phyloP scores from a whole-genome alignment of 1,140 invertebrate genomes.

The Atta cephalotes region DNA sequence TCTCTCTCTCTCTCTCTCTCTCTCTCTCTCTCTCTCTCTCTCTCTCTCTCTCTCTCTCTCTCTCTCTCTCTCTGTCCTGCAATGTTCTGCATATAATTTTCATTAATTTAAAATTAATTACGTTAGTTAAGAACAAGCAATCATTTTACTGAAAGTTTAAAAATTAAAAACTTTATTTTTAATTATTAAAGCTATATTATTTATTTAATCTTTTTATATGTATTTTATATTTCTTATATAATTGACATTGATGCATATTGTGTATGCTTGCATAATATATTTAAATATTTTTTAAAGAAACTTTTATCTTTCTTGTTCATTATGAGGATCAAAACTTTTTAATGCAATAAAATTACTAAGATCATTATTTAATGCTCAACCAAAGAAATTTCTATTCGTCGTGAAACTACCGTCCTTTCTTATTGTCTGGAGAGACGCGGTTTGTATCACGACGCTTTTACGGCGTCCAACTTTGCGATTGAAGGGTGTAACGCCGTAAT shows the following conservation, averaged over 20 bases:
- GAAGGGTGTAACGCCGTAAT: slow-evolving; percentile 72
- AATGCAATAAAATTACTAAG: slow-evolving; percentile 2
- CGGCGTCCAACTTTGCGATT: slow-evolving; percentile 68
- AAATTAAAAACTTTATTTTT: neutral
- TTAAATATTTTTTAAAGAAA: neutral
- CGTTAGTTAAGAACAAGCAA: neutral
- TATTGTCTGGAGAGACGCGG: slow-evolving; percentile 44
- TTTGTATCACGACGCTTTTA: slow-evolving; percentile 54
- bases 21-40: neutral
- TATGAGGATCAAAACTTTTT: slow-evolving; percentile 6
- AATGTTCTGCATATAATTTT: neutral
- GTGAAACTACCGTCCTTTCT: slow-evolving; percentile 24
- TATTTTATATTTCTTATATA: neutral
- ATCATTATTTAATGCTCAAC: slow-evolving; percentile 25
- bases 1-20: neutral
- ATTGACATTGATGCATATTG: neutral
- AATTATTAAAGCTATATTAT: neutral
- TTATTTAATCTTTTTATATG: neutral
- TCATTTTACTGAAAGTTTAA: neutral
- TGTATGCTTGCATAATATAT: neutral
- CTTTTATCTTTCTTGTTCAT: neutral
- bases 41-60: neutral
- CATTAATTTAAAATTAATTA: neutral
- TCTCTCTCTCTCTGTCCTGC: neutral
- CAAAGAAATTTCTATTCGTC: slow-evolving; percentile 28